Base-by-base conservation (phyloP, 2,888 invertebrate genomes). In the Dexiosoma caninum region DNA sequence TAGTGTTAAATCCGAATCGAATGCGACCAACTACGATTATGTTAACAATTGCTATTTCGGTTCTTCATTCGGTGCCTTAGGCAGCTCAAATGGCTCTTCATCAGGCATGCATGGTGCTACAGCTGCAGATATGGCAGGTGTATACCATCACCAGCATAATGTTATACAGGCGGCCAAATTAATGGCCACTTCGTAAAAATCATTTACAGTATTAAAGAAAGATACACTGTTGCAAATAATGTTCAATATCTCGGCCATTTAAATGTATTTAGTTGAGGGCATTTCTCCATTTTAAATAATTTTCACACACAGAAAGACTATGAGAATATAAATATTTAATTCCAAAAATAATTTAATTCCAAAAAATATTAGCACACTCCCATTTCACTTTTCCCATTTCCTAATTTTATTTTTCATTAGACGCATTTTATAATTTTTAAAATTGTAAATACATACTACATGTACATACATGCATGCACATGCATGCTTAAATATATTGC, bases 151-250 rank as follows among this genome's bases (percentile, higher is more conserved):
- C 90, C 95, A 95, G 88, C 95, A 95, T 87, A 95, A 95, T 91
- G 95, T 95, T 83, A 95, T 95, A 44, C 95, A 95, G 81, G 95
- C 95, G 78, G 95, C 95, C 72, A 95, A 95, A 89, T 91, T 95
- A 82, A 95, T 96, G 93, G 95, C 95, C 10, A 95, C 95, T 72
- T 95, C 95, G 90, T 95, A 94, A 92, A 46, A 16, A 5, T 30
- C 37, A 9, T 12, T 16, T 6, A 35, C 67, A 76, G 76, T 81
- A 81, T 81, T 76, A 76, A 23, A 35, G n/a, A n/a, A 12, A 51
- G 46, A 40, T 62, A 59, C n/a, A 57, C 59, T 66, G 57, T 40
- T 60, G 12, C 4, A 37, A 10, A 42, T 32, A 59, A 57, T 42
- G 46, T 70, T 49, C 27, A 30, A 37, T 53, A 67, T 78, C 71